Base-by-base conservation (phyloP, 2,888 invertebrate genomes). In the Trichogramma evanescens region DNA sequence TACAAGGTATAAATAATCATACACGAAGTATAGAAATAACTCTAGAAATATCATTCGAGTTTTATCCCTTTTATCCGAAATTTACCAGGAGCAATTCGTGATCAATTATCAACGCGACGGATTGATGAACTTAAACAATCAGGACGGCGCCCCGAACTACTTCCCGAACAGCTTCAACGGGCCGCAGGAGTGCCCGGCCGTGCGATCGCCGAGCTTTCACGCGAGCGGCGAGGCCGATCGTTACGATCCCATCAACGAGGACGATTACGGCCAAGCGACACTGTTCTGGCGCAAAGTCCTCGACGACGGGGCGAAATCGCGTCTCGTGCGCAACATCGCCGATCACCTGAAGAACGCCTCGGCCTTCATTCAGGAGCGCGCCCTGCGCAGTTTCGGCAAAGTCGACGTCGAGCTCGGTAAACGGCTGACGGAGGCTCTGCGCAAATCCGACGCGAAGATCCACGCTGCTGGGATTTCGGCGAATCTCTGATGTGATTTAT, bases 141-240 rank as follows among this genome's bases (percentile, higher is more conserved):
- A 93, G 79, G 87, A 85, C 6, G 89, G 88, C 42, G 88, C 89
- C 7, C 95, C 95, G 9, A 95, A 95, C 78, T 97, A 96, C 76
- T 93, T 86, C 82, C 96, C 96, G 2, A 97, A 96, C 81, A 94
- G 94, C 65, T 97, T 95, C 80, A 83, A 85, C 66, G 95, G 95
- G 0, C 93, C 95, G 0, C 84, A 86, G 67, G 84, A 83, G 64
- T 84, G 85, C 68, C 82, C 84, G 2, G 80, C 84, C 7, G 88
- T 87, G 1, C 82, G 83, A 67, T 80, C 82, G 56, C 82, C 84
- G 7, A 80, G 83, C 56, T 84, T 85, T 72, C 76, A 79, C 46
- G 72, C 86, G 5, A 79, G 82, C 56, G 95, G 93, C 0, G 93
- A 94, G 74, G 86, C 91, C 38, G 84, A 84, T 69, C 85, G 91